These are phyloP conservation scores for Caerostris extrusa DNA, from an alignment of 1,140 invertebrate species.

Conservation along the genomic window DNA sequence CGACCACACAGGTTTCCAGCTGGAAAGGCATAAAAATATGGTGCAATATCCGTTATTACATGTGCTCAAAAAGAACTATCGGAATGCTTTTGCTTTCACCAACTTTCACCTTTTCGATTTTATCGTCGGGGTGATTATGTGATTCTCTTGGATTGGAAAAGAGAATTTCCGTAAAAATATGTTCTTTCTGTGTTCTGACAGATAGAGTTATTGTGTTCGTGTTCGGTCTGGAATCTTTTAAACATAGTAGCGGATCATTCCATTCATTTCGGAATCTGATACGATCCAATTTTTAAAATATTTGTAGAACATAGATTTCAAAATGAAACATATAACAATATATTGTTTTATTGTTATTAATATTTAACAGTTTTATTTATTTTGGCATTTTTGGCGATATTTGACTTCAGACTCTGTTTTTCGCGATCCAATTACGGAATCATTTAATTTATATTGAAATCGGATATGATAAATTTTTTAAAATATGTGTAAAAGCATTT, in stretches of 20 bases:
- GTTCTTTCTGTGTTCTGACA: neutral
- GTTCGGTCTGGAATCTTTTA: neutral
- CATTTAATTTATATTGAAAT: no score
- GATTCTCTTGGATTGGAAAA: neutral
- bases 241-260: neutral
- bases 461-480: no score
- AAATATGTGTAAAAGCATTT: no score
- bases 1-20: neutral
- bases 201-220: constrained; percentile 18
- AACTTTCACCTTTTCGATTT: neutral
- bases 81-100: neutral
- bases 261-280: neutral
- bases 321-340: no score
- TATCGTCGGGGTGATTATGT: constrained; percentile 5
- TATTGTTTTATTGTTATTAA: no score
- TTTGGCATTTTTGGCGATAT: no score
- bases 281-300: no score
- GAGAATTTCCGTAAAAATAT: neutral
- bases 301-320: no score
- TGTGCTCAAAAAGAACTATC: neutral
- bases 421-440: no score
- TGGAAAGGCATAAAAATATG: constrained; percentile 22
- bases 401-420: no score
- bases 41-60: constrained; percentile 44
- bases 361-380: no score